phyloP scores from a whole-genome alignment of 2,888 invertebrate species.

The Neelides folsomi region DNA sequence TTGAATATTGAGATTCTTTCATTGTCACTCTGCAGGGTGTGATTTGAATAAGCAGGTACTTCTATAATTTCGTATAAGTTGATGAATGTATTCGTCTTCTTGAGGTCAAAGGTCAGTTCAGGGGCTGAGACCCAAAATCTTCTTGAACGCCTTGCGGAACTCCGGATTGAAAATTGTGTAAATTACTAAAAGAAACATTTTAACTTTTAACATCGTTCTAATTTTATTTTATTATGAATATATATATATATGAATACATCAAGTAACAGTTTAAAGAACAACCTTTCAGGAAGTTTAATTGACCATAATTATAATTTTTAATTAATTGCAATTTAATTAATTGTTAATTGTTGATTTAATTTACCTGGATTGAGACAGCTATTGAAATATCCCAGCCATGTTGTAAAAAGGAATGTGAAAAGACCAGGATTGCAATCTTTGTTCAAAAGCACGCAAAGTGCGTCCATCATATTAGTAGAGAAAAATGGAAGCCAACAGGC shows the following conservation, averaged over 20 bases:
- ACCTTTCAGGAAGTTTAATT: too few species aligned
- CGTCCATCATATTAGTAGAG: conserved; percentile 93
- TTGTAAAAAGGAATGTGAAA: conserved; percentile 81
- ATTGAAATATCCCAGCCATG: conserved; percentile 95
- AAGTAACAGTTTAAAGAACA: too few species aligned
- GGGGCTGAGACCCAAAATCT: conserved; percentile 59
- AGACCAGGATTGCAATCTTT: conserved; percentile 68
- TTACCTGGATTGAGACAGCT: conserved; percentile 81
- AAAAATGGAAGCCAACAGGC: conserved; percentile 99
- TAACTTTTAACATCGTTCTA: neutral
- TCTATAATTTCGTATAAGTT: too few species aligned
- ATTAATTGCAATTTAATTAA: too few species aligned
- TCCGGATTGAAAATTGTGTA: conserved; percentile 65
- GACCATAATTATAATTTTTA: too few species aligned
- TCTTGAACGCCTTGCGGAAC: conserved; percentile 95
- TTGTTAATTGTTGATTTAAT: conserved; percentile 55
- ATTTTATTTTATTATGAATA: too few species aligned
- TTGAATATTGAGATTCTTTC: too few species aligned
- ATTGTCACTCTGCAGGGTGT: too few species aligned
- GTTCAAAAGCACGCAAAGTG: conserved; percentile 77
- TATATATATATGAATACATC: too few species aligned
- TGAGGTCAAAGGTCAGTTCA: conserved; percentile 8
- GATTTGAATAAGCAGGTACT: too few species aligned
- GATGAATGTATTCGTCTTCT: too few species aligned
- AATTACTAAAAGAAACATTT: conserved; percentile 36